Evolutionary conservation across 2,797 vertebrate species (phyloP).

Genomic region (Melanotaenia parkinsoni): DNA sequence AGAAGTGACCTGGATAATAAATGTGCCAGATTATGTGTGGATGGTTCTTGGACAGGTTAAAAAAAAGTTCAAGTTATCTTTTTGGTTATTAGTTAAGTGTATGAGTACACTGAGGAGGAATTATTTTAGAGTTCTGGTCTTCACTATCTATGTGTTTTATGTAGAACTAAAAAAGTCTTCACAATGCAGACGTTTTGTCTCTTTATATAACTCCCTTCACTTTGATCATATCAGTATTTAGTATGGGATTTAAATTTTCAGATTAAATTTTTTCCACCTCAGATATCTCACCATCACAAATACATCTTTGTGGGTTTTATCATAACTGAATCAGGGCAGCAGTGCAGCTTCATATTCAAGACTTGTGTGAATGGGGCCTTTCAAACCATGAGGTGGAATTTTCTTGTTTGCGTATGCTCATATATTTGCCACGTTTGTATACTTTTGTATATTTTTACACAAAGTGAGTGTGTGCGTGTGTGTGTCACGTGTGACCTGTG

Average conservation of each 20-base stretch:
- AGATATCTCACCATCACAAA: background rate
- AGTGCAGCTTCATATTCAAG: constrained; percentile 3
- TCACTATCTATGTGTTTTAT: background rate
- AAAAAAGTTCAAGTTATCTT: background rate
- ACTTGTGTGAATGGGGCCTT: constrained; percentile 40
- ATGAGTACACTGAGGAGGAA: fast-evolving
- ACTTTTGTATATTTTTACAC: constrained; percentile 68
- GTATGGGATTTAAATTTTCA: background rate
- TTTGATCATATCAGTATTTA: background rate
- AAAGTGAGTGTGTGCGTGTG: constrained; percentile 29
- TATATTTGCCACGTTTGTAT: constrained; percentile 54
- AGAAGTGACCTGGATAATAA: too few species aligned
- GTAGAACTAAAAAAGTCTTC: background rate
- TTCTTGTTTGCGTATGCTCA: constrained; percentile 29
- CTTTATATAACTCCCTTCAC: background rate
- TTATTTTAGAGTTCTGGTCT: background rate
- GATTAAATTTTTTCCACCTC: background rate
- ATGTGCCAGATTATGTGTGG: too few species aligned
- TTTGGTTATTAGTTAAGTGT: background rate
- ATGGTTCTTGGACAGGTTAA: constrained; percentile 13
- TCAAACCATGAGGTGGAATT: constrained; percentile 42
- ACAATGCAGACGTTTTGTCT: background rate
- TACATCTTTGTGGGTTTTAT: background rate
- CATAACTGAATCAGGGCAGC: background rate
- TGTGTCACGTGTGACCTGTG: constrained; percentile 48